These are phyloP conservation scores for Pristionchus arcanus DNA, from an alignment of 2,888 invertebrate species.

Conservation along the genomic window DNA sequence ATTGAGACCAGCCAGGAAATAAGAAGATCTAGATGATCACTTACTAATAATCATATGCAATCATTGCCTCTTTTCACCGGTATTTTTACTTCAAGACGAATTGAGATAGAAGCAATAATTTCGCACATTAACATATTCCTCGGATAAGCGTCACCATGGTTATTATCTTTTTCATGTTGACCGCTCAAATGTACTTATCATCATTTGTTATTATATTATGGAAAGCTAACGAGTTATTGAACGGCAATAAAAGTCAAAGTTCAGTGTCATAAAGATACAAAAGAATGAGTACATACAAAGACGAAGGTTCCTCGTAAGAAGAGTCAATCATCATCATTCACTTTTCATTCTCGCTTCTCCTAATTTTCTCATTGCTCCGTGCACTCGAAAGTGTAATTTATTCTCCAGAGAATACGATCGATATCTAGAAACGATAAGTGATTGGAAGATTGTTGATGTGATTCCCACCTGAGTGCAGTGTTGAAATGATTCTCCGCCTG, in stretches of 20 bases:
- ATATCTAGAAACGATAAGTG: not conserved
- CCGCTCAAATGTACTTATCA: no score
- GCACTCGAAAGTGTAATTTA: slow-evolving; percentile 77
- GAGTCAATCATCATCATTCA: not conserved
- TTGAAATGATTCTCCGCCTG: slow-evolving; percentile 24
- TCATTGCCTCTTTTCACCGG: not conserved
- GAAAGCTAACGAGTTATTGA: not conserved
- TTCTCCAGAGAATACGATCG: slow-evolving; percentile 74
- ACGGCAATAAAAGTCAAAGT: not conserved
- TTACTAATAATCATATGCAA: slow-evolving; percentile 29
- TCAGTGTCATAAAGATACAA: not conserved
- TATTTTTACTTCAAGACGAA: not conserved
- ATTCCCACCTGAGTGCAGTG: slow-evolving; percentile 52
- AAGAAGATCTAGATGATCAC: not conserved
- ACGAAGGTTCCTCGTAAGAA: not conserved
- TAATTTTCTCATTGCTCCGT: slow-evolving; percentile 70
- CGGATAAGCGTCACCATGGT: no score
- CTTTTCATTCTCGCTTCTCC: slow-evolving; percentile 8
- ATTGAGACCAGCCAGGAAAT: slow-evolving; percentile 43
- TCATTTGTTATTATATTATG: no score
- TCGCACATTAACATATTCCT: not conserved
- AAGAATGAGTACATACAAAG: not conserved
- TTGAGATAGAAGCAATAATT: not conserved
- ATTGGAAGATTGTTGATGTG: not conserved
- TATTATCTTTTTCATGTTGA: no score